Conservation (phyloP, 2,888 invertebrate genomes). For the Drosophila macrospina region DNA sequence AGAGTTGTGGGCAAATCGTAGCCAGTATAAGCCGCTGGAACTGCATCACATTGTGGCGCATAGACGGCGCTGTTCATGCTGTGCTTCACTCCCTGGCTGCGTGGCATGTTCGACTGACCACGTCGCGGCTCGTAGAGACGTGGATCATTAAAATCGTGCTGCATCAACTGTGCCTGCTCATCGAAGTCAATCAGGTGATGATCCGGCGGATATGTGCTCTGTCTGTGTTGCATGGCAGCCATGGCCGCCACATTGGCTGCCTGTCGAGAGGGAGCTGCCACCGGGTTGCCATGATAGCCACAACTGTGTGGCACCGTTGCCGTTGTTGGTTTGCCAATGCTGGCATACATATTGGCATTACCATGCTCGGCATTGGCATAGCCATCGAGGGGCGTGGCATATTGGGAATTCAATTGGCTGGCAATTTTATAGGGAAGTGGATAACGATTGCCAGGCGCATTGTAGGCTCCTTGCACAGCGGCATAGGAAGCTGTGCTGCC, state of each 20-base stretch:
- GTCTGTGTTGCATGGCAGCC: conserved; percentile 67
- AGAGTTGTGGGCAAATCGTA: conserved; percentile 64
- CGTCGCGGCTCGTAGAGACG: conserved; percentile 56
- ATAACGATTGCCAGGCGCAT: conserved; percentile 85
- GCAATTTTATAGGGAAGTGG: conserved; percentile 85
- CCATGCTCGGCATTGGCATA: conserved; percentile 59
- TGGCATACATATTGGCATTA: conserved; percentile 67
- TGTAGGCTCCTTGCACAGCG: conserved; percentile 81
- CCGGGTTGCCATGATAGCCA: conserved; percentile 59
- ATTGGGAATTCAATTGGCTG: conserved; percentile 82
- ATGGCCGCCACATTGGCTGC: conserved; percentile 23
- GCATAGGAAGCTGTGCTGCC: conserved; percentile 80
- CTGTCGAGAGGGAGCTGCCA: conserved; percentile 4
- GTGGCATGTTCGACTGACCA: conserved; percentile 17
- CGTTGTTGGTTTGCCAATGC: conserved; percentile 59
- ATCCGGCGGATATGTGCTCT: conserved; percentile 80
- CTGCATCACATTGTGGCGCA: conserved; percentile 56
- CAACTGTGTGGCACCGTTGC: conserved; percentile 63
- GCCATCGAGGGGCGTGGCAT: conserved; percentile 65
- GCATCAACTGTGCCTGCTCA: conserved; percentile 78
- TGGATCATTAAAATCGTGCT: conserved; percentile 76
- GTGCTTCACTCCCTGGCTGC: conserved; percentile 24
- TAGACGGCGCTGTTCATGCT: conserved; percentile 42
- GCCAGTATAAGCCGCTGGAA: conserved; percentile 28
- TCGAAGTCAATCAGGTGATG: conserved; percentile 84